phyloP scores from a whole-genome alignment of 2,888 invertebrate genomes.

The Eilema depressum region DNA sequence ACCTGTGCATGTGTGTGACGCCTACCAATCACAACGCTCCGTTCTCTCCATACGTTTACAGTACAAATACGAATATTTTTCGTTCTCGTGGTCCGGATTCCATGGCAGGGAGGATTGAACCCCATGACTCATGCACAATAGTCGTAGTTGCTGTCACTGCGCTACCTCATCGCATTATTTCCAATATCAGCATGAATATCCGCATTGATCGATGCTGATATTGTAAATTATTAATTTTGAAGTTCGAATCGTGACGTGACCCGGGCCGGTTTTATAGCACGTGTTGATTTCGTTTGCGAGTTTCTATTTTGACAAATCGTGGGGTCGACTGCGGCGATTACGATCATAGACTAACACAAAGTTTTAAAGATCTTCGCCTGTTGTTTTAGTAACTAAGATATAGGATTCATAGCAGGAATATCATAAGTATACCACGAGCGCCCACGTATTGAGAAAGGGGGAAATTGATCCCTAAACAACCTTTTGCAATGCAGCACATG shows the following conservation, averaged over 20 bases:
- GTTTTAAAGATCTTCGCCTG: not conserved
- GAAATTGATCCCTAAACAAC: too few species aligned
- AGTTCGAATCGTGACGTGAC: not conserved
- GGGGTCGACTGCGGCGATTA: not conserved
- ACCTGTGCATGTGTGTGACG: too few species aligned
- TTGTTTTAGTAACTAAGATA: not conserved
- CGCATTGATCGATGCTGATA: not conserved
- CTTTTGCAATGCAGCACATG: too few species aligned
- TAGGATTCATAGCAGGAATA: too few species aligned
- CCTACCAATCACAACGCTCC: too few species aligned
- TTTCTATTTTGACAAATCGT: not conserved
- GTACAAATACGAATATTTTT: too few species aligned
- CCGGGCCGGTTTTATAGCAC: not conserved
- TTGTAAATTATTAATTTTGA: not conserved
- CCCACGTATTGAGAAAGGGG: too few species aligned
- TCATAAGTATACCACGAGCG: too few species aligned
- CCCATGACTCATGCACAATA: not conserved
- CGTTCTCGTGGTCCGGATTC: too few species aligned
- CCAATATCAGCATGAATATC: not conserved
- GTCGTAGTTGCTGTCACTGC: not conserved
- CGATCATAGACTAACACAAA: not conserved
- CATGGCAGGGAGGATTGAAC: too few species aligned
- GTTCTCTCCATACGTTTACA: too few species aligned
- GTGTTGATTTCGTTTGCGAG: not conserved
- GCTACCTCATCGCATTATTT: not conserved